These are phyloP conservation scores for Crotalus helleri DNA, from an alignment of 2,113 vertebrate species.

Conservation along the genomic window DNA sequence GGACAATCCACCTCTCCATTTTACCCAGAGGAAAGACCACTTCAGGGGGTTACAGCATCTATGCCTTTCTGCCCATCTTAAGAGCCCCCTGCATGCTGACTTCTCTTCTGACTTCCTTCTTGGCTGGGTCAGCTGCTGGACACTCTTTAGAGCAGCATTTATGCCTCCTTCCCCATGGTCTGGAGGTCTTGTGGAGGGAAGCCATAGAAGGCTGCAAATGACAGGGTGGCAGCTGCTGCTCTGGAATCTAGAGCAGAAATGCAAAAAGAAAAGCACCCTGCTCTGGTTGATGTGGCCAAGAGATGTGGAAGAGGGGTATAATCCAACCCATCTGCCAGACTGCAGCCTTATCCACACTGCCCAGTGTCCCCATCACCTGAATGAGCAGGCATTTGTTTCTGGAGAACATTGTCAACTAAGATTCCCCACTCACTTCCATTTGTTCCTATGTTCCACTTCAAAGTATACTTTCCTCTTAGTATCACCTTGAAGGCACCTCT, in stretches of 20 bases:
- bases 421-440: background rate
- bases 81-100: background rate
- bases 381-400: background rate
- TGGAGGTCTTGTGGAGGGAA: background rate
- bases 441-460: background rate
- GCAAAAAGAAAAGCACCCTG: background rate
- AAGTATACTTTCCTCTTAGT: background rate
- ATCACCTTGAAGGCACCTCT: background rate
- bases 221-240: background rate
- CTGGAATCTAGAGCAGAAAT: background rate
- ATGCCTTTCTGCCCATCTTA: background rate
- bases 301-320: background rate
- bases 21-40: background rate
- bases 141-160: background rate
- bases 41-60: background rate
- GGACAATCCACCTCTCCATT: background rate
- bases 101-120: background rate
- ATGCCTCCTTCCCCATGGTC: background rate
- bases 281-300: background rate
- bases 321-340: background rate
- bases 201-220: background rate
- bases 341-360: background rate
- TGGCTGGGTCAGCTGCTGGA: background rate
- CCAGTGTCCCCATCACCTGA: background rate
- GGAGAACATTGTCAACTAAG: background rate